A percentile compares a stretch with the other conserved stretches of the same genome.
Conservation (phyloP, 1,140 invertebrate species). For the Aleiodes sp. region DNA sequence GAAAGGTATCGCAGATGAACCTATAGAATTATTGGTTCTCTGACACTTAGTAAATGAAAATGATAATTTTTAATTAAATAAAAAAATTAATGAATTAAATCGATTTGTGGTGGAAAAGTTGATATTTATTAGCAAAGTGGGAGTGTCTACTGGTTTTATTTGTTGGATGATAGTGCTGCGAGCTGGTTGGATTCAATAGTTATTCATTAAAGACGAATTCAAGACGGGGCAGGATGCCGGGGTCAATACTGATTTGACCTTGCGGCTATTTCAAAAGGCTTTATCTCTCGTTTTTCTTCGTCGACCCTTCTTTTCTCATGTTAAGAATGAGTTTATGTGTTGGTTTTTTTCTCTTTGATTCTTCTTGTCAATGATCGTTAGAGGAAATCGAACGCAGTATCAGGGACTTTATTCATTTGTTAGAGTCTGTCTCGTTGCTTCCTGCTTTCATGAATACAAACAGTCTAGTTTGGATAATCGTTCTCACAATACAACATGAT, state of each 20-base stretch:
- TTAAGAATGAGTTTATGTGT: constrained; percentile 4
- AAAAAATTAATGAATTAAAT: background rate
- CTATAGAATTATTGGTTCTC: constrained; percentile 36
- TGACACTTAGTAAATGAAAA: constrained; percentile 24
- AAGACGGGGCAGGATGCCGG: constrained; percentile 57
- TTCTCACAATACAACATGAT: no score
- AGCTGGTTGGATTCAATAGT: constrained; percentile 59
- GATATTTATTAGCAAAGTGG: background rate
- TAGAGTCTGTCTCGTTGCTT: background rate
- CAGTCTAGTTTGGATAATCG: background rate
- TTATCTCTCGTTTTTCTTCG: constrained; percentile 52
- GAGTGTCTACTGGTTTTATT: constrained; percentile 53
- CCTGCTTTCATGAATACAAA: constrained; percentile 14
- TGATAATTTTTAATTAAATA: background rate
- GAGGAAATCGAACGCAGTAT: constrained; percentile 40
- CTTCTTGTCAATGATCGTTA: constrained; percentile 28
- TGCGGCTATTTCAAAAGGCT: constrained; percentile 62
- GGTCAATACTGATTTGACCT: constrained; percentile 59
- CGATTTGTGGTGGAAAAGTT: background rate
- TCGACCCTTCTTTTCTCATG: constrained; percentile 45
- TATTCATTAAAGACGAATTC: constrained; percentile 64
- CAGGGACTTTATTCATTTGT: constrained; percentile 14
- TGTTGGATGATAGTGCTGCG: constrained; percentile 57
- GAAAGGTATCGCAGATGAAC: constrained; percentile 36
- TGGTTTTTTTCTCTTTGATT: constrained; percentile 40